Evolutionary conservation across 2,888 invertebrate genomes (phyloP).

Genomic region (Cephus runcator): DNA sequence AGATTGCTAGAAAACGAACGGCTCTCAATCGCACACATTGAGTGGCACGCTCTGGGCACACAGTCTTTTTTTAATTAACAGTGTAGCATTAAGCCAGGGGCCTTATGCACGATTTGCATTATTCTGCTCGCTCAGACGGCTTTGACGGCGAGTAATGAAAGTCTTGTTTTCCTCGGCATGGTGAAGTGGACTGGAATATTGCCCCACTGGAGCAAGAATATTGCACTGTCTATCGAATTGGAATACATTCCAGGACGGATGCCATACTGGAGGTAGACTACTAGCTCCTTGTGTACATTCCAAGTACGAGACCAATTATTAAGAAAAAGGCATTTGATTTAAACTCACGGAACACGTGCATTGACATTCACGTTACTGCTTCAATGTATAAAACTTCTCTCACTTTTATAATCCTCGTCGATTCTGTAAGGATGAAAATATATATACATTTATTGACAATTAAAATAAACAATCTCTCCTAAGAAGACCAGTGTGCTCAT

Average conservation of each 20-base stretch:
- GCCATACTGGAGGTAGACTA: background rate
- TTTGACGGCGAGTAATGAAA: slow-evolving; percentile 1
- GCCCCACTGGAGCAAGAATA: background rate
- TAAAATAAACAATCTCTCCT: too few relatives aligned
- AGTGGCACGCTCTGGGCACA: background rate
- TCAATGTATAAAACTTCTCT: too few relatives aligned
- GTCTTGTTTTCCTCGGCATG: background rate
- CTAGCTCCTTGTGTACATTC: background rate
- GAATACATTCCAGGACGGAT: background rate
- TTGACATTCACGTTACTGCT: too few relatives aligned
- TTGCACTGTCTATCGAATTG: background rate
- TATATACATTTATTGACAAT: too few relatives aligned
- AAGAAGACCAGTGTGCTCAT: too few relatives aligned
- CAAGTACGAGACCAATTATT: too few relatives aligned
- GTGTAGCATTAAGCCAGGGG: background rate
- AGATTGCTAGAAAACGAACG: background rate
- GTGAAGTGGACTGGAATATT: background rate
- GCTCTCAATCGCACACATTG: background rate
- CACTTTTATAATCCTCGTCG: too few relatives aligned
- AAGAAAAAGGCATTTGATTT: too few relatives aligned
- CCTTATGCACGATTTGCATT: slow-evolving; percentile 1
- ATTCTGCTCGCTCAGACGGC: background rate
- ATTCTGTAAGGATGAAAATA: too few relatives aligned
- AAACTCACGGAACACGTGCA: too few relatives aligned
- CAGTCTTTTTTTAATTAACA: background rate